Percentiles rank a stretch among this genome's conserved stretches.
phyloP scores from a whole-genome alignment of 2,888 invertebrate genomes.

The Cyaniris semiargus region DNA sequence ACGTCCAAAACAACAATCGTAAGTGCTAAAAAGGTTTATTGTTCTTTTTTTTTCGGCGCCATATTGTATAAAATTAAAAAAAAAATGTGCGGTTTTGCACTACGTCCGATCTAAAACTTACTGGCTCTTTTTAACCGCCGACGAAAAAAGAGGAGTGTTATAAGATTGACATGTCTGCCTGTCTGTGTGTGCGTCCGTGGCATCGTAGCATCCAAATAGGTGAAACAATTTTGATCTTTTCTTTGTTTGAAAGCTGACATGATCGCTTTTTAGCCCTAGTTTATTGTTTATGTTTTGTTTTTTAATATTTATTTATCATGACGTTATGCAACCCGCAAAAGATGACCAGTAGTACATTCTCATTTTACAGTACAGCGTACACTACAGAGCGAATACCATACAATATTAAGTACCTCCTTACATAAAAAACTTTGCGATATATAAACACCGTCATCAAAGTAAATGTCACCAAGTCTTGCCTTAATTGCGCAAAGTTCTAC shows the following conservation, averaged over 20 bases:
- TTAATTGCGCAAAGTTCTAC: background rate
- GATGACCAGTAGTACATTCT: too few species aligned
- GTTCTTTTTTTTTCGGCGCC: background rate
- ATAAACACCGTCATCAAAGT: background rate
- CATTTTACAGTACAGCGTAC: background rate
- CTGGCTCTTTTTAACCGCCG: background rate
- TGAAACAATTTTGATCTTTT: too few species aligned
- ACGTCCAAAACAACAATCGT: conserved; percentile 19
- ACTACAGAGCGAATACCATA: background rate
- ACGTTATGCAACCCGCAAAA: too few species aligned
- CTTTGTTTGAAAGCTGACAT: too few species aligned
- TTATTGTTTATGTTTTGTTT: too few species aligned
- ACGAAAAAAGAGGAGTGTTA: background rate
- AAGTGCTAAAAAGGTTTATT: conserved; percentile 13
- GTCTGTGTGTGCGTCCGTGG: background rate
- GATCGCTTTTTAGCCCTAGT: too few species aligned
- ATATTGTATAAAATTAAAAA: background rate
- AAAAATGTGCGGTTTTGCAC: background rate
- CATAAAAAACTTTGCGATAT: background rate
- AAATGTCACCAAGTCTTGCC: background rate
- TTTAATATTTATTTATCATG: too few species aligned
- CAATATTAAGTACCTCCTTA: background rate
- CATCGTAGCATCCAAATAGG: too few species aligned
- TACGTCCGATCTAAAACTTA: background rate
- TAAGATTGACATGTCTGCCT: background rate